Evolutionary conservation across 2,888 invertebrate species (phyloP).

Genomic region (Drosophila prolongata): DNA sequence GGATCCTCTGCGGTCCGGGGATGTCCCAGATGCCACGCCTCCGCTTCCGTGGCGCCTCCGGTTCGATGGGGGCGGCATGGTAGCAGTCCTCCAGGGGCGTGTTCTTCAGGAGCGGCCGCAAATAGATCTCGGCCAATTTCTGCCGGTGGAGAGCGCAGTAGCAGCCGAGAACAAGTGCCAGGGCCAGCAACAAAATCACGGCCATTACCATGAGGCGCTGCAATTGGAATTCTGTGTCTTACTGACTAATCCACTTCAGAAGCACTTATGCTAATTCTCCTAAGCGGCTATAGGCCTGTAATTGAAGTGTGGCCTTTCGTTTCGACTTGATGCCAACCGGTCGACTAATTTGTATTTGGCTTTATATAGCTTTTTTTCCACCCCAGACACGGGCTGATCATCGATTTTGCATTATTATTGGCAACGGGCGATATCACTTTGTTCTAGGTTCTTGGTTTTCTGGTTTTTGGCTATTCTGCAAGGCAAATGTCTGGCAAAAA

Average conservation of each 20-base stretch:
- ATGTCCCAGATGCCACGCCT: conserved; percentile 85
- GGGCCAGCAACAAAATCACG: conserved; percentile 80
- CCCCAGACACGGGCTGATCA: conserved; percentile 32
- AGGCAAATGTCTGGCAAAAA: conserved; percentile 34
- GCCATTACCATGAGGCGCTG: conserved; percentile 81
- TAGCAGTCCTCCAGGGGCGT: conserved; percentile 70
- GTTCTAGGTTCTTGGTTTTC: conserved; percentile 15
- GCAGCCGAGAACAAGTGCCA: conserved; percentile 81
- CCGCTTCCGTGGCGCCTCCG: conserved; percentile 25
- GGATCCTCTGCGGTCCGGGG: conserved; percentile 90
- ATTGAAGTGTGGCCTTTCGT: conserved; percentile 52
- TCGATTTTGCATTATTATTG: conserved; percentile 61
- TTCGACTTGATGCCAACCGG: conserved; percentile 31
- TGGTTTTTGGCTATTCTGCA: conserved; percentile 29
- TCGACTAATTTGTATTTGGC: conserved; percentile 38
- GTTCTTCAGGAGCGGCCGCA: conserved; percentile 72
- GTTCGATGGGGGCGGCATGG: conserved; percentile 67
- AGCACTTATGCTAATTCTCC: conserved; percentile 59
- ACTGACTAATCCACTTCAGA: conserved; percentile 33
- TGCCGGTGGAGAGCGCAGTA: conserved; percentile 81
- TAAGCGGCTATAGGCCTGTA: conserved; percentile 49
- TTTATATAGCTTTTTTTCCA: conserved; percentile 31
- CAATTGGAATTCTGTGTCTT: conserved; percentile 25
- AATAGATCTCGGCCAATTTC: conserved; percentile 68
- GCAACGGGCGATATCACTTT: conserved; percentile 55